Evolutionary conservation across 1,140 invertebrate species (phyloP).

Genomic region (Brachionus paranguensis): DNA sequence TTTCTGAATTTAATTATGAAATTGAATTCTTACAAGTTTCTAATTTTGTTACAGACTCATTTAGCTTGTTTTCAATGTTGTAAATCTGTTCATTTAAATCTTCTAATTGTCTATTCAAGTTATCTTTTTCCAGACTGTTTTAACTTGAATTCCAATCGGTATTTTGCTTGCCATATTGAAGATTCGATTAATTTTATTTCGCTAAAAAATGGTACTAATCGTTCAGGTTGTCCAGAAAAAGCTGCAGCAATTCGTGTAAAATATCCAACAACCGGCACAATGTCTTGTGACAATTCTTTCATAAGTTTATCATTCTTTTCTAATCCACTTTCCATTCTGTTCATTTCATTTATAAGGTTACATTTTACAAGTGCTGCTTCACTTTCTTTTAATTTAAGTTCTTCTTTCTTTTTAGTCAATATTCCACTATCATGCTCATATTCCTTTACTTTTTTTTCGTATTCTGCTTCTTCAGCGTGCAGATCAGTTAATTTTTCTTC

Average conservation of each 20-base stretch:
- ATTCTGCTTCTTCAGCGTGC: not conserved
- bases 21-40: not conserved
- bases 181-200: not conserved
- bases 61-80: not conserved
- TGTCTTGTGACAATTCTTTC: not conserved
- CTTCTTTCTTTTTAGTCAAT: not conserved
- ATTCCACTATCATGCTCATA: not conserved
- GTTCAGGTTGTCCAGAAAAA: not conserved
- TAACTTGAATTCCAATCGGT: not conserved
- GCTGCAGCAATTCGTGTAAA: not conserved
- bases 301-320: not conserved
- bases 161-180: not conserved
- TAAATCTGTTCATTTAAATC: not conserved
- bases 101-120: not conserved
- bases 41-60: not conserved
- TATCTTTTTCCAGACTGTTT: not conserved
- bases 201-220: not conserved
- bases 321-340: not conserved
- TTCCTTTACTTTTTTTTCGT: not conserved
- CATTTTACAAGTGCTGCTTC: not conserved
- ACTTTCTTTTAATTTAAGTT: not conserved
- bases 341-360: not conserved
- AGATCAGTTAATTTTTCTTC: not conserved
- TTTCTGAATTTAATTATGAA: not conserved
- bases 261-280: not conserved